phyloP scores from a whole-genome alignment of 2,797 vertebrate species.

The Pseudocheirus occidentalis region DNA sequence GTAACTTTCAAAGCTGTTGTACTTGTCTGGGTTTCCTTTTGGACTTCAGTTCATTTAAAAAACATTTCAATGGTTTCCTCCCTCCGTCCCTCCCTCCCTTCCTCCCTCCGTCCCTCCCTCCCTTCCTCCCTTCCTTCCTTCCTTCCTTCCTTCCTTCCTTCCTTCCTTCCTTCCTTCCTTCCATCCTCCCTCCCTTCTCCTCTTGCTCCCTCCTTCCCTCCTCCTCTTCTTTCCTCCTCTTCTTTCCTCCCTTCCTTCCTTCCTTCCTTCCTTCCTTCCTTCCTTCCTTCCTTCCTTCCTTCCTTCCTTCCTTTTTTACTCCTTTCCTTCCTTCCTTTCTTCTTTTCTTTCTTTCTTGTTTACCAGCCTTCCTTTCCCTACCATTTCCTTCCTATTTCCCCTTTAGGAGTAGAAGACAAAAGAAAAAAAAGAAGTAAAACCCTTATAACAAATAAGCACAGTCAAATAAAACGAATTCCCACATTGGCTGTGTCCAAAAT shows the following conservation, averaged over 20 bases:
- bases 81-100: background rate
- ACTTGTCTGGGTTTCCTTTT: background rate
- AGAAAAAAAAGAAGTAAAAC: background rate
- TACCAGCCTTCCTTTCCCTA: background rate
- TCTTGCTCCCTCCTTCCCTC: too few species aligned
- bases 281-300: too few species aligned
- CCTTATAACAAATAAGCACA: background rate
- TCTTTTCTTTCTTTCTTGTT: background rate
- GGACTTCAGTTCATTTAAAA: background rate
- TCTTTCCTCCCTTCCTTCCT: too few species aligned
- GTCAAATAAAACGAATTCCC: background rate
- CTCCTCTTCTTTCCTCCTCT: background rate
- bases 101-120: too few species aligned
- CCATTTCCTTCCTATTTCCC: background rate
- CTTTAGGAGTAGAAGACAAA: background rate
- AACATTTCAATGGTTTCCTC: background rate
- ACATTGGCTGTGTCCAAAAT: background rate
- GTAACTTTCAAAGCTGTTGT: background rate
- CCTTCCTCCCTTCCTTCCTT: too few species aligned
- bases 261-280: background rate
- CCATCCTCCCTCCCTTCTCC: too few species aligned
- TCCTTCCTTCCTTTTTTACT: too few species aligned
- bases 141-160: background rate
- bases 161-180: too few species aligned
- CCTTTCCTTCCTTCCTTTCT: too few species aligned